These are phyloP conservation scores for Copsychus sechellarum DNA, from an alignment of 2,113 vertebrate genomes.

Conservation along the genomic window DNA sequence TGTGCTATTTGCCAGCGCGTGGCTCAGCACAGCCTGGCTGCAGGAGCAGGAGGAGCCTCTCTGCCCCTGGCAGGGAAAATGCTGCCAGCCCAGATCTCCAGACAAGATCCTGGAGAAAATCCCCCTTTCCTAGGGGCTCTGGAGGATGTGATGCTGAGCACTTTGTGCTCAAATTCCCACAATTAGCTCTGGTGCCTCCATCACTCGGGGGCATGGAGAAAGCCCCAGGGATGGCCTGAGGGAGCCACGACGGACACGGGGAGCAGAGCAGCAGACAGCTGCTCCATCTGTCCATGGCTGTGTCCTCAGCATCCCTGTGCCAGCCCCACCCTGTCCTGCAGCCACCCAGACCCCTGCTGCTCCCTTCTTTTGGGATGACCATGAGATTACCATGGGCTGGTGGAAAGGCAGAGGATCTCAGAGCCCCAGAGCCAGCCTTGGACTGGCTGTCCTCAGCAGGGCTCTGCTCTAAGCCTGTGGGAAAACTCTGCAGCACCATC, in stretches of 20 bases:
- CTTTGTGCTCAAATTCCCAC: background rate
- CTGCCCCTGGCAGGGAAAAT: background rate
- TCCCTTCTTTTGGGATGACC: background rate
- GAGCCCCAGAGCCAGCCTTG: background rate
- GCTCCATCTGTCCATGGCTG: background rate
- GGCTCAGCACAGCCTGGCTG: background rate
- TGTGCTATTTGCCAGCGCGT: rapidly evolving
- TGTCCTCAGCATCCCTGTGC: background rate
- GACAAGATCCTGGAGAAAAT: background rate
- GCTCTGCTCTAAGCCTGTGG: background rate
- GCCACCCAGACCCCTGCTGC: rapidly evolving
- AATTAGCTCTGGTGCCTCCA: rapidly evolving
- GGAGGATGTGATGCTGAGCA: background rate
- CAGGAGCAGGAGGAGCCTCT: background rate
- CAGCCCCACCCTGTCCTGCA: background rate
- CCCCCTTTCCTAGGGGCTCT: background rate
- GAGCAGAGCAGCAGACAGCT: background rate
- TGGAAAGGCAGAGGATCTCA: background rate
- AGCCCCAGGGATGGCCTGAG: rapidly evolving
- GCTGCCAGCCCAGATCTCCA: background rate
- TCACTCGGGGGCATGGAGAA: rapidly evolving
- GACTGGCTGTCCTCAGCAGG: background rate
- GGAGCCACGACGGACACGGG: rapidly evolving
- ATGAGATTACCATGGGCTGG: rapidly evolving
- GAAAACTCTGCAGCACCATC: background rate